These are phyloP conservation scores for Boloria euphrosyne DNA, from an alignment of 2,888 invertebrate species.

Conservation along the genomic window DNA sequence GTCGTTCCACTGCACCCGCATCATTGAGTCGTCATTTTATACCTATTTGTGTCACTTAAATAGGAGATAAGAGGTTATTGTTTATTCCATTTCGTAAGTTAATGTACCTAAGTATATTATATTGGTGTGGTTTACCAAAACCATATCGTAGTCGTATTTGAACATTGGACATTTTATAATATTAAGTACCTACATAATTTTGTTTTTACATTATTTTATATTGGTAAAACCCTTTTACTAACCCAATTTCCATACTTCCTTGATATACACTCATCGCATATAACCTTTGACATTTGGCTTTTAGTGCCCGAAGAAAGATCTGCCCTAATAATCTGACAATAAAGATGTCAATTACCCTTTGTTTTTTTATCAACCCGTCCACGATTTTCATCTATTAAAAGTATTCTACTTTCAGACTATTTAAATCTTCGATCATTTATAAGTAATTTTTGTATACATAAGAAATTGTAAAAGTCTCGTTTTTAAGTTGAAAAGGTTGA, in stretches of 20 bases:
- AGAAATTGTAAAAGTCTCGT: too few relatives aligned
- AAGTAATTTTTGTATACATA: too few relatives aligned
- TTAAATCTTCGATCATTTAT: too few relatives aligned
- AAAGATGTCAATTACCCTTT: conserved; percentile 10
- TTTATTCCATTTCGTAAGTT: conserved; percentile 3
- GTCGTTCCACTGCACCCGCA: conserved; percentile 27
- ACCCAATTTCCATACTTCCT: too few relatives aligned
- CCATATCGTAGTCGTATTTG: too few relatives aligned
- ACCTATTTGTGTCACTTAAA: conserved; percentile 12
- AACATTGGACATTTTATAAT: too few relatives aligned
- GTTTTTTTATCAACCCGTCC: background rate
- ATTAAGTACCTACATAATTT: too few relatives aligned
- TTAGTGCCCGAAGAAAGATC: background rate
- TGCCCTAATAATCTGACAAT: background rate
- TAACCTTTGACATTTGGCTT: conserved; percentile 1
- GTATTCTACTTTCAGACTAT: background rate
- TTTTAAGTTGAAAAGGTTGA: too few relatives aligned
- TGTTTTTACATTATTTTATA: too few relatives aligned
- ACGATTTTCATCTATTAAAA: background rate
- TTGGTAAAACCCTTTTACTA: too few relatives aligned
- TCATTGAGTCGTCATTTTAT: conserved; percentile 15
- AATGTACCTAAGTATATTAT: background rate
- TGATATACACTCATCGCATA: too few relatives aligned
- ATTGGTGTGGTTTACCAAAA: too few relatives aligned
- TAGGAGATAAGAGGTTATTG: conserved; percentile 16